These are phyloP conservation scores for Myotis planiceps DNA, from an alignment of 2,797 vertebrate genomes.

Conservation along the genomic window DNA sequence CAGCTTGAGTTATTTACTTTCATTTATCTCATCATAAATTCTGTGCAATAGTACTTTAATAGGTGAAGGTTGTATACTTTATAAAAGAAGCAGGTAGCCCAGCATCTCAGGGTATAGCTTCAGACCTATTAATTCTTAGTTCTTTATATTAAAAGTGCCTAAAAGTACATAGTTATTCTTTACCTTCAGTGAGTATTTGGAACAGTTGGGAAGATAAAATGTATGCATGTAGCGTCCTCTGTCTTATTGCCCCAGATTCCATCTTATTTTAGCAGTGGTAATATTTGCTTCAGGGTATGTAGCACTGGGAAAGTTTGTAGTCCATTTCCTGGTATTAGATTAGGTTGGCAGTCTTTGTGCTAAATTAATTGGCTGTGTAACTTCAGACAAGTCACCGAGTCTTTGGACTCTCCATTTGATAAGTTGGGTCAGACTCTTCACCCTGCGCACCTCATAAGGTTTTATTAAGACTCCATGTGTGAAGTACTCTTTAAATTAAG, in stretches of 20 bases:
- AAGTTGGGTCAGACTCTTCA: neutral
- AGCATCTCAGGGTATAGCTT: neutral
- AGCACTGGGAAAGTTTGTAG: neutral
- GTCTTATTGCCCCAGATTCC: conserved; percentile 33
- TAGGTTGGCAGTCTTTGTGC: neutral
- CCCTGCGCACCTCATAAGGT: neutral
- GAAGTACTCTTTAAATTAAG: conserved; percentile 32
- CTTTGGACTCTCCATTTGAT: conserved; percentile 28
- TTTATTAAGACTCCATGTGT: conserved; percentile 32
- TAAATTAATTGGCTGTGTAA: conserved; percentile 37
- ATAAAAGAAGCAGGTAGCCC: neutral
- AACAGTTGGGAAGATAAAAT: neutral
- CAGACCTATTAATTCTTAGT: neutral
- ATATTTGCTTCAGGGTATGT: neutral
- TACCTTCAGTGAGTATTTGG: neutral
- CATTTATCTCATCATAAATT: neutral
- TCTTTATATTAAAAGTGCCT: neutral
- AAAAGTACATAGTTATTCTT: neutral
- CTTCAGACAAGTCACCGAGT: neutral
- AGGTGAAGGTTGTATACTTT: neutral
- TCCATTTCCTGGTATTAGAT: neutral
- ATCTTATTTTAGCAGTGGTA: neutral
- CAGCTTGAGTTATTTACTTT: neutral
- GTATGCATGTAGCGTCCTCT: neutral
- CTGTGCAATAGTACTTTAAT: neutral